These are phyloP conservation scores for Lycocerus yunnanus DNA, from an alignment of 2,888 invertebrate genomes.

Conservation along the genomic window DNA sequence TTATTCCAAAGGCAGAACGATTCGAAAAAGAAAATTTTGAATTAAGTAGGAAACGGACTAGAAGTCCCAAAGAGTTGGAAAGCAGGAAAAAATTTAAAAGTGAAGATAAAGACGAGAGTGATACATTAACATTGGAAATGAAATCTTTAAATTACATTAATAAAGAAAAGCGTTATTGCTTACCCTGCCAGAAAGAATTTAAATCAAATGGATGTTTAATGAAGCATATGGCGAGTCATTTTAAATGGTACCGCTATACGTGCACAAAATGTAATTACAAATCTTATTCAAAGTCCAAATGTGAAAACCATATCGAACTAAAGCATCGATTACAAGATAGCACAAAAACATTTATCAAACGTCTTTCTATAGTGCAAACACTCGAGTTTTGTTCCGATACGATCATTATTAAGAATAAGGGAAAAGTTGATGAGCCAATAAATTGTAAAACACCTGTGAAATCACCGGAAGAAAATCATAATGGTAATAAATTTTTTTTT, in stretches of 20 bases:
- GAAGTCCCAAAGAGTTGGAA: background rate
- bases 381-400: background rate
- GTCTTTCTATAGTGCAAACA: background rate
- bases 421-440: background rate
- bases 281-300: slow-evolving; percentile 67
- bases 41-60: background rate
- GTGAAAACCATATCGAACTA: slow-evolving; percentile 67
- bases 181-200: slow-evolving; percentile 60
- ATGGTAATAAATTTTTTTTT: background rate
- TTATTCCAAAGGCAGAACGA: background rate
- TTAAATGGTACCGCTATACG: slow-evolving; percentile 74
- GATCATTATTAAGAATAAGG: background rate
- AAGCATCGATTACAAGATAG: slow-evolving; percentile 58
- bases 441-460: background rate
- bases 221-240: slow-evolving; percentile 68
- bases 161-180: slow-evolving; percentile 56
- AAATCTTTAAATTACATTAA: slow-evolving; percentile 53
- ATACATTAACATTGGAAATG: background rate
- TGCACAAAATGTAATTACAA: slow-evolving; percentile 76
- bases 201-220: slow-evolving; percentile 60
- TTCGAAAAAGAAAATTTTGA: background rate
- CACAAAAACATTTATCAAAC: background rate
- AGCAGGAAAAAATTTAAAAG: background rate
- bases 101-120: background rate
- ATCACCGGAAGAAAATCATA: background rate